A percentile compares a stretch with the other conserved stretches of the same genome.
phyloP scores from a whole-genome alignment of 2,797 vertebrate species.

The Syngnathus rostellatus region DNA sequence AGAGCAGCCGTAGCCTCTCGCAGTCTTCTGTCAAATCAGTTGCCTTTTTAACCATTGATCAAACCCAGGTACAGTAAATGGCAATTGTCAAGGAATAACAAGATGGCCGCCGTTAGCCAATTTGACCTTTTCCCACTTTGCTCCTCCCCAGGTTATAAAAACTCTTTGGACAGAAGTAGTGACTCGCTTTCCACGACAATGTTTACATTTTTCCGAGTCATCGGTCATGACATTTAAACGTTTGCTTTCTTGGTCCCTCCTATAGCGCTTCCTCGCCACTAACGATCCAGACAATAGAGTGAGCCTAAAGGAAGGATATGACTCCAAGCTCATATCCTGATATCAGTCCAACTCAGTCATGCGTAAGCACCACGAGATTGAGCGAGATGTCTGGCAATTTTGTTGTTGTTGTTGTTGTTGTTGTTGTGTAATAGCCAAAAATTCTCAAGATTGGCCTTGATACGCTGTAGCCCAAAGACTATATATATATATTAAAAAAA shows the following conservation, averaged over 20 bases:
- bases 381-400: slow-evolving; percentile 56
- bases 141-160: no score
- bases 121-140: no score
- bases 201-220: slow-evolving; percentile 11
- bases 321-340: slow-evolving; percentile 62
- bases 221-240: slow-evolving; percentile 29
- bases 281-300: slow-evolving; percentile 60
- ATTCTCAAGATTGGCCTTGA: slow-evolving; percentile 15
- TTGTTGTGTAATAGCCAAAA: slow-evolving; percentile 7
- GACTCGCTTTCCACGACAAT: neutral
- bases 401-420: slow-evolving; percentile 14
- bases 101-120: no score
- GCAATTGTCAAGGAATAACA: no score
- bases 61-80: slow-evolving; percentile 28
- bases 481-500: no score
- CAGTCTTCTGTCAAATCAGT: slow-evolving; percentile 40
- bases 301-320: slow-evolving; percentile 58
- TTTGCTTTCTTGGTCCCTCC: slow-evolving; percentile 32
- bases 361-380: slow-evolving; percentile 52
- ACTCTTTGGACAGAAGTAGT: neutral
- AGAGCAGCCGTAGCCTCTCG: slow-evolving; percentile 41
- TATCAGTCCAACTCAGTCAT: slow-evolving; percentile 47
- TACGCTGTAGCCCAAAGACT: slow-evolving; percentile 7
- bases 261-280: slow-evolving; percentile 50
- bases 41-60: slow-evolving; percentile 43